Evolutionary conservation across 2,888 invertebrate species (phyloP), one percentile per base, ranked within the genome.

Genomic region (Cyrtodaria siliqua): DNA sequence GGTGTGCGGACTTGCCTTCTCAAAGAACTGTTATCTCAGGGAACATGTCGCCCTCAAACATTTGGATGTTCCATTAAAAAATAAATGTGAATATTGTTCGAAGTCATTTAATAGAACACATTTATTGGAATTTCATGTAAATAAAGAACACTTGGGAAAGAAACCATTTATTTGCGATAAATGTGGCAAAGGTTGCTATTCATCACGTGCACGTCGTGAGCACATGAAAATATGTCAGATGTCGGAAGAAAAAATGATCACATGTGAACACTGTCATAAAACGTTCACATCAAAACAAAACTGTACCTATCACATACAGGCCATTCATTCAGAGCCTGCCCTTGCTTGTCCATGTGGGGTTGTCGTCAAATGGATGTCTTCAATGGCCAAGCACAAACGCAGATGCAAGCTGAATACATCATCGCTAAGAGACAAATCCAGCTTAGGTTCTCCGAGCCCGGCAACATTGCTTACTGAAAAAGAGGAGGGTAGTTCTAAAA

Each of bases 371-470:
- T 76, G 76, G 76, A 38, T 59, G 20, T 76, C 76, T 2, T 76
- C 76, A 12, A 53, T 76, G 23, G 60, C 76, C n/a, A 76, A 76
- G 40, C 76, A 76, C 61, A 70, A 59, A 38, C 38, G 76, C 2
- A 66, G 56, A 27, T 76, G 76, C 42, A 18, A 20, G 20, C 57
- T 76, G 4, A 29, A 63, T 52, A 16, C 23, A n/a, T 23, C 33
- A 16, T 33, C 47, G 12, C 9, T 61, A 16, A 29, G 27, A 26
- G 33, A 61, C 27, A 23, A 26, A 42, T 6, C 20, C 20, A 47
- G n/a, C n/a, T n/a, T n/a, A n/a, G n/a, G n/a, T n/a, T n/a, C n/a
- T n/a, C n/a, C n/a, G n/a, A n/a, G n/a, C n/a, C n/a, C n/a, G n/a
- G n/a, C 47, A 18, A 16, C 6, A 4, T 3, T 9, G 47, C 18